phyloP scores from a whole-genome alignment of 64 coral and sea anemone genomes.

The Montipora efflorescens region DNA sequence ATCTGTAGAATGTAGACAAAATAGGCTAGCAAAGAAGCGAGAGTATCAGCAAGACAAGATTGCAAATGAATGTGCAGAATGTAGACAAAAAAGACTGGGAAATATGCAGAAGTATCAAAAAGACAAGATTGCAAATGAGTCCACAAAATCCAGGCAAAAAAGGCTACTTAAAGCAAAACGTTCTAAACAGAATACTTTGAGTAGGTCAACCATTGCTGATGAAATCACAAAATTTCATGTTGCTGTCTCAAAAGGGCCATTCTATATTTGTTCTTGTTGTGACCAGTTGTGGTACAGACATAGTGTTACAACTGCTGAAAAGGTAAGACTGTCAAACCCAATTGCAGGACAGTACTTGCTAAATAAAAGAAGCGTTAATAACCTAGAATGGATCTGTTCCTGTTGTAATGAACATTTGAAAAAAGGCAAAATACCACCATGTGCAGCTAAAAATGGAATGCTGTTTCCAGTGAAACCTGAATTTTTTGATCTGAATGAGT shows the following conservation, averaged over 20 bases:
- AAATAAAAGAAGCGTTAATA: neutral
- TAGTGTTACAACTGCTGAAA: no score
- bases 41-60: no score
- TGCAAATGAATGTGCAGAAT: no score
- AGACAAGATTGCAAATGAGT: no score
- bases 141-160: no score
- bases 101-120: no score
- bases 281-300: no score
- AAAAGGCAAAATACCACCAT: constrained; percentile 35
- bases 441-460: constrained; percentile 30
- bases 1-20: neutral
- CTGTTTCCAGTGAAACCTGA: constrained; percentile 23
- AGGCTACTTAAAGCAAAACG: neutral
- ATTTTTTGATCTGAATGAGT: constrained; percentile 1
- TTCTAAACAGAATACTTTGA: neutral
- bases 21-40: no score
- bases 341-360: neutral
- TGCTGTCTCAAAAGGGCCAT: neutral
- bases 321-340: neutral
- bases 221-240: constrained; percentile 16
- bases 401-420: neutral
- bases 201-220: neutral
- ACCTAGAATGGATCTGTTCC: neutral
- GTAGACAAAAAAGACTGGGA: no score
- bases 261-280: neutral